Evolutionary conservation across 1,140 invertebrate species (phyloP), one percentile per base, ranked within the genome.

Genomic region (Tetramorium parvispinum): DNA sequence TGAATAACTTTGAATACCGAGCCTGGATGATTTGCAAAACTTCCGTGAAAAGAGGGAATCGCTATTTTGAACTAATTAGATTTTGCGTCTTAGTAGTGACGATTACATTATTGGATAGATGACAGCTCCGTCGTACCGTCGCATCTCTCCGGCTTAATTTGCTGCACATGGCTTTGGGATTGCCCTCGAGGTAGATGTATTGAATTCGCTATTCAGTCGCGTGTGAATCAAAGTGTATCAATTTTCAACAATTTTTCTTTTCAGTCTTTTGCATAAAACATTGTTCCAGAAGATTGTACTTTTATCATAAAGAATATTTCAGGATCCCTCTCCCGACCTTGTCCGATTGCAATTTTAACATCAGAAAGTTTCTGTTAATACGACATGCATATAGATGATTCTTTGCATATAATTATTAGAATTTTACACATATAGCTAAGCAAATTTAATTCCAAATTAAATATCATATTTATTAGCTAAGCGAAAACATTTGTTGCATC

Each of bases 1-100:
- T n/a, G 40, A 82, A 73, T 46, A 83, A 75, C 68, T 73, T 75
- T 61, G 68, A 83, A 75, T 75, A 61, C 37, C 43, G 53, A 59
- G 13, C 1, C 13, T n/a, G 13, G 71, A 75, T 43, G 40, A 73
- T 73, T 82, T 21, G 66, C 4, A 11, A 61, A 83, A 75, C 49
- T 6, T 55, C 16, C 2, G 18, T 46, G 68, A 83, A 61, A 82
- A 59, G 79, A 59, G 68, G 51, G 18, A 83, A 83, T 75, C 79
- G 40, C 66, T 73, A 53, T 73, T 82, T 82, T 46, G n/a, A 24
- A 59, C 55, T 75, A 73, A 83, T 83, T 83, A 73, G 57, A 83
- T 75, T 83, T 83, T 27, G 18, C 79, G n/a, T 53, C 53, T 59
- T 40, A 59, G 13, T 49, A 75, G 68, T 24, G 78, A 82, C n/a